phyloP scores from a whole-genome alignment of 2,888 invertebrate genomes.

The Dryococelus australis region DNA sequence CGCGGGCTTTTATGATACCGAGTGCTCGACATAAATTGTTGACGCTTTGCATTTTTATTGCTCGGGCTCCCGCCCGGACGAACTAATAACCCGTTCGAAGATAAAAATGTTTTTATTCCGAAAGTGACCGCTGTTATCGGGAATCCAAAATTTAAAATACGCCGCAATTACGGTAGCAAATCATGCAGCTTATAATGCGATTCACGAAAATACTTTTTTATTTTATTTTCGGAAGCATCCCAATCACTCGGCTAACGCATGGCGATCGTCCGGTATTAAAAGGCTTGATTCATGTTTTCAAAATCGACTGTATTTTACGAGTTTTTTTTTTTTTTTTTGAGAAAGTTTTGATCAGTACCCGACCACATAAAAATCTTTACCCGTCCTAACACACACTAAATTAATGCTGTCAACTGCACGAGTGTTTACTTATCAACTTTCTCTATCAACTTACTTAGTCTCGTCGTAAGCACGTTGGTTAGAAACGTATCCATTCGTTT shows the following conservation, averaged over 20 bases:
- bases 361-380: too few species aligned
- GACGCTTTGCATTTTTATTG: slow-evolving; percentile 5
- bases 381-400: too few species aligned
- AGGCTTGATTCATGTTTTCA: neutral
- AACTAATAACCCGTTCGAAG: slow-evolving; percentile 10
- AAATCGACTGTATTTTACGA: too few species aligned
- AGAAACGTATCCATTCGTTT: too few species aligned
- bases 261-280: neutral
- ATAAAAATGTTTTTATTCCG: neutral
- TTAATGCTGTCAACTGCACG: too few species aligned
- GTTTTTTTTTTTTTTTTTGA: too few species aligned
- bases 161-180: neutral
- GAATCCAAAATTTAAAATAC: neutral
- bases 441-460: too few species aligned
- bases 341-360: too few species aligned
- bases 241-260: neutral
- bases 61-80: neutral
- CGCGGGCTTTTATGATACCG: neutral
- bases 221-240: neutral
- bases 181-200: neutral
- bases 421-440: too few species aligned
- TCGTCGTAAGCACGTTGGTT: too few species aligned
- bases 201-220: neutral
- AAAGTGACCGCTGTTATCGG: neutral
- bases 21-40: neutral